Percentiles rank a stretch among this genome's conserved stretches.
Evolutionary conservation across 2,888 invertebrate species (phyloP).

Genomic region (Elegia similella): DNA sequence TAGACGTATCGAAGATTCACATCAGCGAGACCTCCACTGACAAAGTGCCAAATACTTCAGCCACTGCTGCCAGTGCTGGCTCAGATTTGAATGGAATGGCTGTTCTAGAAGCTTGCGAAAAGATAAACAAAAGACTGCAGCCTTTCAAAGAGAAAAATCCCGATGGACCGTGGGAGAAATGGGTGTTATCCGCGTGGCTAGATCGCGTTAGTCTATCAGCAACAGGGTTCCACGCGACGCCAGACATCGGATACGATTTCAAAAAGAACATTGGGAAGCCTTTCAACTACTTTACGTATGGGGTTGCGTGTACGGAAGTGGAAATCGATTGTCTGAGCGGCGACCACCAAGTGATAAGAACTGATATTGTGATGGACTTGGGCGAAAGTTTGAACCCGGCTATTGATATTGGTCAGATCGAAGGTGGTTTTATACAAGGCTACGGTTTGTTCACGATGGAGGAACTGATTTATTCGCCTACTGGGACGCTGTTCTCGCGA

Average conservation of each 20-base stretch:
- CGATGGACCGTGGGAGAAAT: slow-evolving; percentile 90
- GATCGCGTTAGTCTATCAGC: slow-evolving; percentile 90
- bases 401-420: slow-evolving; percentile 97
- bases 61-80: slow-evolving; percentile 93
- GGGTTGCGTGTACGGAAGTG: slow-evolving; percentile 92
- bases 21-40: slow-evolving; percentile 93
- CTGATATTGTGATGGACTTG: slow-evolving; percentile 98
- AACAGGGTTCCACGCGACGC: slow-evolving; percentile 91
- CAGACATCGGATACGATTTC: slow-evolving; percentile 87
- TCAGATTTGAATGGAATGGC: slow-evolving; percentile 97
- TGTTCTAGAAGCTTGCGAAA: slow-evolving; percentile 90
- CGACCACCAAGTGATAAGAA: slow-evolving; percentile 92
- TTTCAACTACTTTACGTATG: slow-evolving; percentile 93
- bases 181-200: slow-evolving; percentile 89
- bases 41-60: slow-evolving; percentile 94
- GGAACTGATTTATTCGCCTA: slow-evolving; percentile 92
- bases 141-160: slow-evolving; percentile 89
- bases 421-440: slow-evolving; percentile 97
- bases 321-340: slow-evolving; percentile 97
- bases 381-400: slow-evolving; percentile 97
- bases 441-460: slow-evolving; percentile 96
- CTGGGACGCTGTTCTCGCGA: slow-evolving; percentile 89
- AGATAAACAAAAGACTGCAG: slow-evolving; percentile 86
- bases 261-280: slow-evolving; percentile 86
- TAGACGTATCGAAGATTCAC: slow-evolving; percentile 88